phyloP scores from a whole-genome alignment of 2,888 invertebrate species.

The Drosophila dives region DNA sequence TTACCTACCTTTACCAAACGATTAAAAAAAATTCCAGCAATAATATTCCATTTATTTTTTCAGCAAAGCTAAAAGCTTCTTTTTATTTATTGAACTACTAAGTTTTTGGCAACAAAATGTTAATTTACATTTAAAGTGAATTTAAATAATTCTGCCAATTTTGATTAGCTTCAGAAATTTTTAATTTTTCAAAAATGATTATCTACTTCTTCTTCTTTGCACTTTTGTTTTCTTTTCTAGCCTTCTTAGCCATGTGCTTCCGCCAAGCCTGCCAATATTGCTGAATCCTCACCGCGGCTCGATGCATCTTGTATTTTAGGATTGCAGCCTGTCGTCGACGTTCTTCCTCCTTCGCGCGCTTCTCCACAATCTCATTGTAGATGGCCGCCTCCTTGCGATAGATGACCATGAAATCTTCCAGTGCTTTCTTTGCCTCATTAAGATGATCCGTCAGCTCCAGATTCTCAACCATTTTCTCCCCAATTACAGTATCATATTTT shows the following conservation, averaged over 20 bases:
- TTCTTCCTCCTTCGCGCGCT: conserved; percentile 65
- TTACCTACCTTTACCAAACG: neutral
- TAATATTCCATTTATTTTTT: too few species aligned
- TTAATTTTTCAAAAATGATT: neutral
- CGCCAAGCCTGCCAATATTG: conserved; percentile 44
- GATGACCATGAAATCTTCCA: conserved; percentile 70
- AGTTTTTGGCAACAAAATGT: neutral
- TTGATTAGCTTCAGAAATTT: neutral
- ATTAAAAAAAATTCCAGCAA: neutral
- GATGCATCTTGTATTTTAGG: conserved; percentile 19
- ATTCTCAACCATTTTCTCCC: conserved; percentile 78
- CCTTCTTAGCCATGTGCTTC: conserved; percentile 1
- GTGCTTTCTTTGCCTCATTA: conserved; percentile 53
- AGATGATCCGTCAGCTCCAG: conserved; percentile 64
- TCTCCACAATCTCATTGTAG: conserved; percentile 72
- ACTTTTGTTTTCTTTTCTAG: neutral
- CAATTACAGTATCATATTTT: conserved; percentile 82
- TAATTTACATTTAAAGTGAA: neutral
- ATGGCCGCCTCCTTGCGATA: conserved; percentile 71
- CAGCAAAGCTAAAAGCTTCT: too few species aligned
- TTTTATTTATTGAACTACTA: neutral
- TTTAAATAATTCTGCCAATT: neutral
- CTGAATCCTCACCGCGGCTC: conserved; percentile 45
- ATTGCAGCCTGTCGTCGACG: neutral
- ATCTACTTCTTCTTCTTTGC: neutral